phyloP scores from a whole-genome alignment of 1,140 invertebrate species.

The Drosophila triauraria region DNA sequence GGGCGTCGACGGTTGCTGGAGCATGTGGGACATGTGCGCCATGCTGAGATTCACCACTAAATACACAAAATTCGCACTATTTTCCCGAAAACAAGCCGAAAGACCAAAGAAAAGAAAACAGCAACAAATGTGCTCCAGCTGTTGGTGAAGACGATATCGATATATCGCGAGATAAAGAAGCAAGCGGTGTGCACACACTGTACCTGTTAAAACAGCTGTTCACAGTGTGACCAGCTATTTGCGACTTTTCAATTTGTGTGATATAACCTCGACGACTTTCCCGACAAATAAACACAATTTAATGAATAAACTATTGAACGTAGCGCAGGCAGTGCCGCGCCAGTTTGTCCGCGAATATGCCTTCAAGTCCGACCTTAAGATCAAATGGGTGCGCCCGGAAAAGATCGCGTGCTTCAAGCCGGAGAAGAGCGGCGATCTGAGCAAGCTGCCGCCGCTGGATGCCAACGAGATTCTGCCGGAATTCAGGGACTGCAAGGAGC shows the following conservation, averaged over 20 bases:
- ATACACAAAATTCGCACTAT: constrained; percentile 2
- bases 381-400: constrained; percentile 88
- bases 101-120: constrained; percentile 21
- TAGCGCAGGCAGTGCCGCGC: constrained; percentile 61
- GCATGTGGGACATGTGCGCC: constrained; percentile 73
- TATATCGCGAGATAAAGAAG: not conserved
- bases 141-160: constrained; percentile 14
- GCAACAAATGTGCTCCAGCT: constrained; percentile 48
- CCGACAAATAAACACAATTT: constrained; percentile 32
- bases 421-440: constrained; percentile 87
- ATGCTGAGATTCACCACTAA: constrained; percentile 28
- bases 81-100: constrained; percentile 8
- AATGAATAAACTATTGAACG: constrained; percentile 74
- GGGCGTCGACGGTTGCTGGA: constrained; percentile 63
- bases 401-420: constrained; percentile 86
- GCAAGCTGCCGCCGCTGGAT: constrained; percentile 84
- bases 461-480: constrained; percentile 73
- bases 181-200: not conserved
- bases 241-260: constrained; percentile 8
- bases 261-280: constrained; percentile 60
- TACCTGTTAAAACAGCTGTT: constrained; percentile 6
- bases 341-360: constrained; percentile 84
- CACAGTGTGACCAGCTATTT: not conserved
- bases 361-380: constrained; percentile 87
- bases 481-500: constrained; percentile 86